Evolutionary conservation across 2,888 invertebrate species (phyloP).

Genomic region (Steromphala cineraria): DNA sequence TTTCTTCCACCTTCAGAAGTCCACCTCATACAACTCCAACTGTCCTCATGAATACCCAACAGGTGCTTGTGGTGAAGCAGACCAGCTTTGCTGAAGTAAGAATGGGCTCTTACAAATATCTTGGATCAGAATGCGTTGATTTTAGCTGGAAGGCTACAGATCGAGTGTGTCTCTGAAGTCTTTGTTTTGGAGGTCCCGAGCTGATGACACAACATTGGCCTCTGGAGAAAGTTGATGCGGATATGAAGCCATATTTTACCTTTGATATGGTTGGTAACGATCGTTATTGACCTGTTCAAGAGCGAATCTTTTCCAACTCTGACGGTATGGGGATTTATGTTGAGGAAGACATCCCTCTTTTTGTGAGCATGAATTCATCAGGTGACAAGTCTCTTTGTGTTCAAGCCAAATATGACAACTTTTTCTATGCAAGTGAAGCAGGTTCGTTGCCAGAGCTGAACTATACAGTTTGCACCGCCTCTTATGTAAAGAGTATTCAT

Average conservation of each 20-base stretch:
- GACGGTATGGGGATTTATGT: conserved; percentile 83
- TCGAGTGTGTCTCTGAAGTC: conserved; percentile 57
- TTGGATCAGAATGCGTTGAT: conserved; percentile 27
- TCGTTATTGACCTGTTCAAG: conserved; percentile 73
- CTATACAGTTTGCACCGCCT: conserved; percentile 56
- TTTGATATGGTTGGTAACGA: conserved; percentile 51
- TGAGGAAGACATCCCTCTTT: conserved; percentile 83
- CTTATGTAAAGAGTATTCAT: conserved; percentile 51
- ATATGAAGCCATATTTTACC: conserved; percentile 57
- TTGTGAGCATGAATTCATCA: conserved; percentile 85
- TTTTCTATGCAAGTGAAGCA: conserved; percentile 46
- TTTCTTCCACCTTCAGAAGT: too few relatives aligned
- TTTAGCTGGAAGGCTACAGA: conserved; percentile 47
- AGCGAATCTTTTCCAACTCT: conserved; percentile 81
- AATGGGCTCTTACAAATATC: background rate
- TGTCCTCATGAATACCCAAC: too few relatives aligned
- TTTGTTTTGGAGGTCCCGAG: conserved; percentile 91
- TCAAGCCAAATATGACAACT: conserved; percentile 45
- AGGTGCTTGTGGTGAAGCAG: too few relatives aligned
- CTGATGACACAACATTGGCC: conserved; percentile 89
- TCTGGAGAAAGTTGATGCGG: conserved; percentile 78
- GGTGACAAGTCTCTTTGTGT: conserved; percentile 51
- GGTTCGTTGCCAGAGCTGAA: conserved; percentile 42
- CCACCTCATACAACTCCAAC: too few relatives aligned
- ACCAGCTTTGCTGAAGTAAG: too few relatives aligned